Evolutionary conservation across 2,888 invertebrate species (phyloP), one percentile per base, ranked within the genome.

Genomic region (Ochropleura plecta): DNA sequence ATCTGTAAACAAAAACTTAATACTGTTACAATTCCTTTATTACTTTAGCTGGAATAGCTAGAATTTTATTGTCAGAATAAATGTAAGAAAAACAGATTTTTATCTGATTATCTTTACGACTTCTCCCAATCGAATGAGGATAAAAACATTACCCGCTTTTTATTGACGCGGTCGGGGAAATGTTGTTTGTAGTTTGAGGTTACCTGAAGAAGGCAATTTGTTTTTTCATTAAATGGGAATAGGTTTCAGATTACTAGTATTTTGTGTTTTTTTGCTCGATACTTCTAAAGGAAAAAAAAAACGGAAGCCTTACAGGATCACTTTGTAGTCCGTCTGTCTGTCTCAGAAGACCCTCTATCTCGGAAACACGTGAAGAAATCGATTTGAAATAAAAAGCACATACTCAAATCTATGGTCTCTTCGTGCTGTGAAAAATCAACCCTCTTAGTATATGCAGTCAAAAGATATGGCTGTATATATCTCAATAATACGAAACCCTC

Each of bases 51-150:
- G 14, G 2, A 78, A n/a, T 49, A 73, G 48, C 14, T 14, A 18
- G 2, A 78, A n/a, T 62, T 85, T 85, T 76, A 84, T 79, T 71
- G 65, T 18, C 44, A 5, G 16, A 42, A 30, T 51, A 10, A 70
- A 78, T 62, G 67, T 57, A 40, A 55, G 55, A n/a, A 64, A 80
- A 83, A 81, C 57, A 76, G 72, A 76, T 83, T 69, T 62, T 59
- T 70, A 76, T 85, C 76, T 70, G 78, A 74, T 84, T 80, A 81
- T 73, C 73, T 83, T 81, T 78, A 85, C 70, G 79, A 81, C 72
- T 62, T 44, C 66, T 76, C 72, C 55, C 62, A 73, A 73, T 73
- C 66, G 77, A 67, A 73, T 75, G 51, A 51, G 75, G 55, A 76
- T 79, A 72, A 74, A 82, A 82, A 82, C 70, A 68, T 81, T 75